phyloP scores from a whole-genome alignment of 2,113 vertebrate species.

The Cynopterus brachyotis region DNA sequence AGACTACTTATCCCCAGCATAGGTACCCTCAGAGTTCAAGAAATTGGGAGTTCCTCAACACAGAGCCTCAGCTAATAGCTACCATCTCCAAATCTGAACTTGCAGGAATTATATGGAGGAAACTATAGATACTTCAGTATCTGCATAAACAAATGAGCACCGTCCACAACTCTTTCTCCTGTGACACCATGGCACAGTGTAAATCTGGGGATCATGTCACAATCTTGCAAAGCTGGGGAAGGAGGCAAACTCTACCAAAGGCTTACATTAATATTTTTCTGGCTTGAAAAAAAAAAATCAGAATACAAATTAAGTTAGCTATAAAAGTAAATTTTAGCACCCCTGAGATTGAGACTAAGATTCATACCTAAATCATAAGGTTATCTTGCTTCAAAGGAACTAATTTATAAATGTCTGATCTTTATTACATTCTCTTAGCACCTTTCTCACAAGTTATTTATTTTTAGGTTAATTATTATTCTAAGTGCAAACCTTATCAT shows the following conservation, averaged over 20 bases:
- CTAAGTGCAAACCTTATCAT: not conserved
- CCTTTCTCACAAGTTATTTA: not conserved
- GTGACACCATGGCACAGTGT: not conserved
- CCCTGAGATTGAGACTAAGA: not conserved
- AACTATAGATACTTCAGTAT: not conserved
- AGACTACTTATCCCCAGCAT: not conserved
- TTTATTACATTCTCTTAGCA: not conserved
- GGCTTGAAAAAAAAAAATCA: not conserved
- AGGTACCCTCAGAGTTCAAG: not conserved
- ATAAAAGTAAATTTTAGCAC: not conserved
- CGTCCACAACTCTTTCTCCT: too few species aligned
- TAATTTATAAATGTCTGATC: not conserved
- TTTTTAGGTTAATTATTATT: conserved; percentile 3
- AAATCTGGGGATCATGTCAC: not conserved
- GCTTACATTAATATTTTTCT: not conserved
- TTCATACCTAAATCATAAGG: not conserved
- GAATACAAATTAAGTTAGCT: not conserved
- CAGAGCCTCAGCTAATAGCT: rapidly evolving
- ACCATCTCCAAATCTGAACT: not conserved
- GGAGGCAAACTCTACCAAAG: not conserved
- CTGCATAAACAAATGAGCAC: not conserved
- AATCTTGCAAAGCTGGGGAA: not conserved
- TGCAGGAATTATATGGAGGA: not conserved
- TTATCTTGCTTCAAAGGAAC: not conserved
- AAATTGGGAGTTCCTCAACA: rapidly evolving